Base-by-base conservation (phyloP, 2,113 vertebrate genomes). In the Casuarius casuarius region DNA sequence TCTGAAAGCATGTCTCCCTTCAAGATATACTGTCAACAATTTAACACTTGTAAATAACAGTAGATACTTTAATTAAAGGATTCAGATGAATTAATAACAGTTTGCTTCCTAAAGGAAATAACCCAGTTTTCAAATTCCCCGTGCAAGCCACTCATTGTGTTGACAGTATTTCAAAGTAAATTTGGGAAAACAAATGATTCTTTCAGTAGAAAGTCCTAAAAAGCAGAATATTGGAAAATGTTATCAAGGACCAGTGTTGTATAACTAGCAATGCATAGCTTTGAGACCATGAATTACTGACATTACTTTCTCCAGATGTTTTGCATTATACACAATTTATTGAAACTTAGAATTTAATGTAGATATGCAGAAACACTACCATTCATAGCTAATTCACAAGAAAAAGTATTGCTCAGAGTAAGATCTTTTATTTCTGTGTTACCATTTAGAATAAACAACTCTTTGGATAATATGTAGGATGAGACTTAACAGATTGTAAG, bases 91-190 rank as follows among this genome's bases (percentile, higher is more conserved):
- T 75, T 91, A 76, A 72, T 72, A 95, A 42, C 10, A 63, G 19
- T 52, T 82, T 88, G 5, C 35, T 80, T 91, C 48, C 74, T 77
- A 83, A 76, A 73, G 12, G 33, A 94, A 93, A 71, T 62, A 85
- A 66, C 4, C 1, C 13, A 35, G 28, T 65, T 68, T 84, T 90
- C 29, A 74, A 87, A 82, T 42, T 79, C 9, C 20, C 17, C n/a
- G 9, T 84, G 77, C 6, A 81, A 82, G 46, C 3, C 23, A 87
- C 26, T 74, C 2, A 33, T 16, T 52, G 7, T 66, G 22, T 40
- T 96, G 49, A 58, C 33, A 92, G 38, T 23, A 63, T 67, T 63
- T 48, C 31, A 90, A 90, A 92, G 33, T 84, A 86, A 78, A 95
- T 56, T 16, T 38, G 14, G 20, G 62, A 38, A 75, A 84, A 81